Percentiles rank a stretch among this genome's conserved stretches.
Conservation (phyloP, 2,888 invertebrate species). For the Agrochola circellaris region DNA sequence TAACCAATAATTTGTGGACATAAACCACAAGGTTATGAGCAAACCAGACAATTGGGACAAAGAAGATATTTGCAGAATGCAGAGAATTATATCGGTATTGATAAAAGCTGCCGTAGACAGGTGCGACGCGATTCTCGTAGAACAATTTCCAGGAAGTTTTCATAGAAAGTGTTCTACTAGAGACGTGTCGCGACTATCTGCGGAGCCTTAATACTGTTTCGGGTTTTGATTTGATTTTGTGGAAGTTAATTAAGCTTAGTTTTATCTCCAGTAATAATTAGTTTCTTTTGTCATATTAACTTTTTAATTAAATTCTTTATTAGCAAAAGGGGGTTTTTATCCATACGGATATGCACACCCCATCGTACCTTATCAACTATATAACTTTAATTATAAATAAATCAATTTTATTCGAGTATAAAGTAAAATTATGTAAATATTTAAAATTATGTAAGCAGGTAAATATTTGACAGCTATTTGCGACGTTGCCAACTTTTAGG, state of each 20-base stretch:
- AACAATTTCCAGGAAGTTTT: neutral
- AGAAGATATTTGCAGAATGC: constrained; percentile 67
- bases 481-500: too few relatives aligned
- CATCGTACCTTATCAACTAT: too few relatives aligned
- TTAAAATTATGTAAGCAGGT: too few relatives aligned
- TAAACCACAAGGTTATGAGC: constrained; percentile 81
- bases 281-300: too few relatives aligned
- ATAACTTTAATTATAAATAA: too few relatives aligned
- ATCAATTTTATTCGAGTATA: too few relatives aligned
- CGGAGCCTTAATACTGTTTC: constrained; percentile 6
- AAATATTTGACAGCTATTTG: too few relatives aligned
- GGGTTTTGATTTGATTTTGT: constrained; percentile 24
- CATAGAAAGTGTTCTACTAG: neutral
- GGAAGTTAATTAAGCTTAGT: neutral
- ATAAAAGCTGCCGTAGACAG: neutral
- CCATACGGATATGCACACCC: too few relatives aligned
- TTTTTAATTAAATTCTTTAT: too few relatives aligned
- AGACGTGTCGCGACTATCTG: neutral
- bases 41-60: constrained; percentile 51
- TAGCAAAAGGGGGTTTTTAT: too few relatives aligned
- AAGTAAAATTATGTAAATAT: too few relatives aligned
- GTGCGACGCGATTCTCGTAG: neutral
- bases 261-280: neutral
- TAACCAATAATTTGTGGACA: constrained; percentile 81
- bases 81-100: constrained; percentile 53